Evolutionary conservation across 2,113 vertebrate genomes (phyloP), one percentile per base, ranked within the genome.

Genomic region (Melanerpes aurifrons): DNA sequence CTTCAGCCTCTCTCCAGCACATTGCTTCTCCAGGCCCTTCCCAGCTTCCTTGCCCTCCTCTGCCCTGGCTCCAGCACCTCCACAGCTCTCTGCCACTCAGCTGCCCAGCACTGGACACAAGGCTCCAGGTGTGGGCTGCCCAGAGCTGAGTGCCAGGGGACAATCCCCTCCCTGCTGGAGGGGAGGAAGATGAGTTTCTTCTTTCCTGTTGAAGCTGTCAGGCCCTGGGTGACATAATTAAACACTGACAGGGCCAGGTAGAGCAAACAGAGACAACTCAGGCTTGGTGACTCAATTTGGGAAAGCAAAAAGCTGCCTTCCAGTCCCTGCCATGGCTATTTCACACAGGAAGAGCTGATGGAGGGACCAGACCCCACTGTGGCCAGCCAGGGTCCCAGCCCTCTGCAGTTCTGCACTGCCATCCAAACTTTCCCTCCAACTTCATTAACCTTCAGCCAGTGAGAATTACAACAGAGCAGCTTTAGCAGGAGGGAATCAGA

Each of bases 201-300:
- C 56, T 68, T 68, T 71, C 31, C 14, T 3, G 0, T 15, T 31
- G 37, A 77, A 78, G 24, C 29, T 84, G 13, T 64, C 7, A 0
- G 21, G 25, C 7, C n/a, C 6, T 0, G 0, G 7, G 28, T 2
- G 8, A 43, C 40, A 22, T 43, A 74, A 70, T 32, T n/a, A 63
- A 69, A 74, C 35, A 62, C 15, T 82, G 85, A 31, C 31, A 40
- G 45, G 48, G 31, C 25, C 37, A 40, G 45, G 32, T 37, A 93
- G 64, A 82, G 81, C 53, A 48, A 53, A 47, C 6, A 85, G 63
- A 79, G 56, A 37, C 28, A 74, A 18, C 26, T 16, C 0, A 0
- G 57, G 21, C 64, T 4, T 70, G 20, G 17, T 72, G 53, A 40
- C 63, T 81, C 86, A 77, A 74, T 43, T 29, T 40, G 15, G 31